Conservation (phyloP, 2,797 vertebrate species). For the Bovichtus diacanthus region DNA sequence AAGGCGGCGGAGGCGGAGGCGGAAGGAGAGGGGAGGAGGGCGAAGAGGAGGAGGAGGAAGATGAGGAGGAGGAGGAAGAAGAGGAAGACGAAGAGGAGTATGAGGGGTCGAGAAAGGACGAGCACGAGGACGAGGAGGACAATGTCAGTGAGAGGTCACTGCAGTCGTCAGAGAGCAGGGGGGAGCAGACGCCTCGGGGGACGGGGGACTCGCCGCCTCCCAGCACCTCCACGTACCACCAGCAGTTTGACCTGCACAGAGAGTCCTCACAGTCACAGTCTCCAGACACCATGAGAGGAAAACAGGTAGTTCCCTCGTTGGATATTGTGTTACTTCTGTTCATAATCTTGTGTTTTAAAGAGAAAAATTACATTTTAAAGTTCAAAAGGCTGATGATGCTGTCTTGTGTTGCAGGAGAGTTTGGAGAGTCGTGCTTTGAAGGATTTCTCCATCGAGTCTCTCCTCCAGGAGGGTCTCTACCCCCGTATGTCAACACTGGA, state of each 20-base stretch:
- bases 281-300: conserved; percentile 75
- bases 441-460: conserved; percentile 97
- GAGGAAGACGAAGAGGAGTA: conserved; percentile 91
- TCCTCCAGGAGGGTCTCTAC: conserved; percentile 95
- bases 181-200: conserved; percentile 71
- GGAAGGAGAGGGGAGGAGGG: conserved; percentile 81
- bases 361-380: background rate
- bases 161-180: conserved; percentile 86
- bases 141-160: conserved; percentile 87
- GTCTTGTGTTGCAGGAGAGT: conserved; percentile 76
- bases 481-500: conserved; percentile 91
- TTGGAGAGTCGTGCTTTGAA: conserved; percentile 88
- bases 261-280: conserved; percentile 81
- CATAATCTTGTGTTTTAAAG: background rate
- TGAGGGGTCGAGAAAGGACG: conserved; percentile 85
- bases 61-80: conserved; percentile 88
- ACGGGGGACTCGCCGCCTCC: conserved; percentile 83
- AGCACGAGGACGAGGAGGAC: conserved; percentile 89
- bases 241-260: conserved; percentile 61
- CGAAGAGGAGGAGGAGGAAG: conserved; percentile 90
- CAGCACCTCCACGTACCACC: conserved; percentile 86
- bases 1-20: conserved; percentile 79
- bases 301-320: conserved; percentile 66
- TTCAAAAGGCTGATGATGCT: conserved; percentile 4
- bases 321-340: background rate